phyloP scores from a whole-genome alignment of 2,797 vertebrate genomes.

The Esox masquinongy region DNA sequence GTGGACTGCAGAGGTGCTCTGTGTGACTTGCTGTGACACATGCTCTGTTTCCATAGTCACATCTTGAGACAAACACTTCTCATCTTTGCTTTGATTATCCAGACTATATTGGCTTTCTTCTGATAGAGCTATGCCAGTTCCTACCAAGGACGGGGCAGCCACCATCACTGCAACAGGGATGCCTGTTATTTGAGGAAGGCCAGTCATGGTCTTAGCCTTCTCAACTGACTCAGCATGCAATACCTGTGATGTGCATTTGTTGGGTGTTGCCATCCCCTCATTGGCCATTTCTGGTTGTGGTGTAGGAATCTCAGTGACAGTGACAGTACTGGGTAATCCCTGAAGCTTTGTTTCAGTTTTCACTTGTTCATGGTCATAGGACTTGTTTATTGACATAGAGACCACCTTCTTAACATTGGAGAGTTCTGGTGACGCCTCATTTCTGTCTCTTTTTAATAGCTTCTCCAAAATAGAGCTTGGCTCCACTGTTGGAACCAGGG shows the following conservation, averaged over 20 bases:
- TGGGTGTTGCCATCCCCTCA: conserved; percentile 17
- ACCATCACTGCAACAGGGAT: conserved; percentile 23
- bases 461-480: conserved; percentile 69
- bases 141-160: conserved; percentile 20
- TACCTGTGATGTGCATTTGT: conserved; percentile 22
- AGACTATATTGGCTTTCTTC: conserved; percentile 36
- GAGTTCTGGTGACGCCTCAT: conserved; percentile 34
- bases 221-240: conserved; percentile 28
- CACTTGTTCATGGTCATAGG: conserved; percentile 7
- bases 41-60: conserved; percentile 23
- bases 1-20: conserved; percentile 31
- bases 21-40: conserved; percentile 10
- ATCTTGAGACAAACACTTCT: conserved; percentile 22
- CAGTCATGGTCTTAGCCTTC: conserved; percentile 24
- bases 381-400: not conserved
- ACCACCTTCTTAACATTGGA: conserved; percentile 47
- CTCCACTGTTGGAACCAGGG: conserved; percentile 21
- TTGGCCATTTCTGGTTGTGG: conserved; percentile 24
- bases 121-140: conserved; percentile 11
- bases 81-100: conserved; percentile 32
- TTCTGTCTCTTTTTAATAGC: conserved; percentile 65
- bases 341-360: conserved; percentile 10
- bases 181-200: conserved; percentile 21
- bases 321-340: conserved; percentile 26
- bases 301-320: not conserved